Conservation (phyloP, 2,888 invertebrate genomes). For the Liposcelis brunnea region DNA sequence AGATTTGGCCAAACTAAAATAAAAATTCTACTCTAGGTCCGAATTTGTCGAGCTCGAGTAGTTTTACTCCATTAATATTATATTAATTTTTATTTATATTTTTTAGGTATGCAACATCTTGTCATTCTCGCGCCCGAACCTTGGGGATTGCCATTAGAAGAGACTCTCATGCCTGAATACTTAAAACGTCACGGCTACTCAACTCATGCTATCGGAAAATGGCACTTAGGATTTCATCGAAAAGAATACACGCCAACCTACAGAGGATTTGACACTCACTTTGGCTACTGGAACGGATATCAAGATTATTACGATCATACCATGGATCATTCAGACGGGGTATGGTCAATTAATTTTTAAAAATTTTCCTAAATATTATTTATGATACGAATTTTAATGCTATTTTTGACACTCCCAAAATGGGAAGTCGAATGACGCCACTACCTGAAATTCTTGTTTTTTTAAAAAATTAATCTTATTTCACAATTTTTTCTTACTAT, state of each 20-base stretch:
- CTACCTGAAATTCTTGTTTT: too few relatives aligned
- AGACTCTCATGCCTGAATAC: constrained; percentile 32
- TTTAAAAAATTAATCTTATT: too few relatives aligned
- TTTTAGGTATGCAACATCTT: constrained; percentile 32
- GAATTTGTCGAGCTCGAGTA: too few relatives aligned
- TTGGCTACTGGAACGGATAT: constrained; percentile 68
- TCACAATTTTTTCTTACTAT: too few relatives aligned
- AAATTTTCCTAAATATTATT: constrained; percentile 5
- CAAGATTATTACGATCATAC: constrained; percentile 63
- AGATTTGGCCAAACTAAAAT: too few relatives aligned
- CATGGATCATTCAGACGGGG: constrained; percentile 25
- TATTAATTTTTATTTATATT: not conserved
- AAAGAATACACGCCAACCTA: constrained; percentile 44
- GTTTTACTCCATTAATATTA: too few relatives aligned
- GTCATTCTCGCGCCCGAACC: constrained; percentile 31
- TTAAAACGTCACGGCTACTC: constrained; percentile 31
- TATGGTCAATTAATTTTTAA: constrained; percentile 18
- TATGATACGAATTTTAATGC: too few relatives aligned
- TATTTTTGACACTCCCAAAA: too few relatives aligned
- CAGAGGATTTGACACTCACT: constrained; percentile 65
- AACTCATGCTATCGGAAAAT: constrained; percentile 36
- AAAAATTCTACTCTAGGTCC: not conserved
- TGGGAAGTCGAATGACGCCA: too few relatives aligned
- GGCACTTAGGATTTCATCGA: constrained; percentile 33
- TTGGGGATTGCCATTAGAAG: constrained; percentile 32